phyloP scores from a whole-genome alignment of 2,797 vertebrate species.

The Lerista edwardsae region DNA sequence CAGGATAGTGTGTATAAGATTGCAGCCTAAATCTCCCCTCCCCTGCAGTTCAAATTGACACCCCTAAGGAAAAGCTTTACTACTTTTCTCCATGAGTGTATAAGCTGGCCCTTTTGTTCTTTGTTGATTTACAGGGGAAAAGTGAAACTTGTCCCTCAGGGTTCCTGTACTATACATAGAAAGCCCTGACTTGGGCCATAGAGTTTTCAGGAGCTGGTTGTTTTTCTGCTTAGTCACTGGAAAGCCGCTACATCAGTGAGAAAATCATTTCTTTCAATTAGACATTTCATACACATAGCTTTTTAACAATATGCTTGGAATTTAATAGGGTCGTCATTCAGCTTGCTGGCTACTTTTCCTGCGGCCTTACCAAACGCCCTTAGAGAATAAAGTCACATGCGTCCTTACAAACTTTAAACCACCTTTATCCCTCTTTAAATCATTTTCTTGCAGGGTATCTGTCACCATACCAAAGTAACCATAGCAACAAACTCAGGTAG shows the following conservation, averaged over 20 bases:
- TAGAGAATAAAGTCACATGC: constrained; percentile 16
- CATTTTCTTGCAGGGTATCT: constrained; percentile 61
- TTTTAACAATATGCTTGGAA: constrained; percentile 11
- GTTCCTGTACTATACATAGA: constrained; percentile 56
- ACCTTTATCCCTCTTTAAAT: constrained; percentile 46
- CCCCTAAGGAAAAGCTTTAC: background rate
- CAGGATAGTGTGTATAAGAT: no score
- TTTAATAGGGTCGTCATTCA: constrained; percentile 3
- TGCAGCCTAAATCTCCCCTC: no score
- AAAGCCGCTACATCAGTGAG: constrained; percentile 11
- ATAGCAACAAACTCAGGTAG: constrained; percentile 68
- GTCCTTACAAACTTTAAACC: constrained; percentile 38
- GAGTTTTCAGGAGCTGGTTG: constrained; percentile 50
- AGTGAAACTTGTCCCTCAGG: constrained; percentile 50
- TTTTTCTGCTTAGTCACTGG: constrained; percentile 55
- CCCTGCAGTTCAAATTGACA: no score
- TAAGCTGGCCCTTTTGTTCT: constrained; percentile 15
- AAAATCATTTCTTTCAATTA: constrained; percentile 55
- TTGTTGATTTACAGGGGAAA: background rate
- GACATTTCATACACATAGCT: constrained; percentile 26
- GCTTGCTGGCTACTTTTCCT: background rate
- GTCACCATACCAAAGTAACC: constrained; percentile 54
- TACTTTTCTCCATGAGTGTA: background rate
- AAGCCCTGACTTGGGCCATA: constrained; percentile 37
- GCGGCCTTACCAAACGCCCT: background rate